These are phyloP conservation scores for Columba guinea DNA, from an alignment of 2,797 vertebrate genomes.

Conservation along the genomic window DNA sequence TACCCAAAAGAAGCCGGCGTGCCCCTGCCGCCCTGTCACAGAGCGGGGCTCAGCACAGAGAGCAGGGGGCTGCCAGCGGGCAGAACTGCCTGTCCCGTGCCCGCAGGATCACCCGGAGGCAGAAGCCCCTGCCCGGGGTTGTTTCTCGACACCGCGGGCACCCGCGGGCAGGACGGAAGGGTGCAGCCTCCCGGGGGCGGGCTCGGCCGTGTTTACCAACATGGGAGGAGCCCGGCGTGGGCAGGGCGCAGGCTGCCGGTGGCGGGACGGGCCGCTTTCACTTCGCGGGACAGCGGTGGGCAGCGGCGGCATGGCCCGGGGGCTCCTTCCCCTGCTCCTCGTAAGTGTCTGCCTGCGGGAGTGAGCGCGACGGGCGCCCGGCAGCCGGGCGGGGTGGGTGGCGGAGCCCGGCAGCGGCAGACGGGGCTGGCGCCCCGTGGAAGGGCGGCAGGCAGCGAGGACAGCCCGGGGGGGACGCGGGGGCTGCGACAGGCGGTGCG, in stretches of 20 bases:
- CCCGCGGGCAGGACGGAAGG: accelerated
- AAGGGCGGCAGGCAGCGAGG: background rate
- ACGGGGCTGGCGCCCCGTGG: background rate
- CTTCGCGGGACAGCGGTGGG: background rate
- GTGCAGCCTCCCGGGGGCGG: background rate
- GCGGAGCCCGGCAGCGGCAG: background rate
- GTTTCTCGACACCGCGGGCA: too few relatives aligned
- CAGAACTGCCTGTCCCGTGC: too few relatives aligned
- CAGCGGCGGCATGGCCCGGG: background rate
- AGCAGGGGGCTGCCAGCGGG: background rate
- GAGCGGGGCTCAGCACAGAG: background rate
- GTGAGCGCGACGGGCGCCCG: background rate
- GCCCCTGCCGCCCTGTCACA: accelerated
- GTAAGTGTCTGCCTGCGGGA: background rate
- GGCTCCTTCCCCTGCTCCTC: background rate
- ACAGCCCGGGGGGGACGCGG: background rate
- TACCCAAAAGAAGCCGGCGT: background rate
- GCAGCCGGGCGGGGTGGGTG: background rate
- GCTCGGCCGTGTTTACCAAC: background rate
- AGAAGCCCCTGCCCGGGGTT: accelerated
- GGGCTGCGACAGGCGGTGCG: background rate
- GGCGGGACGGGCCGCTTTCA: background rate
- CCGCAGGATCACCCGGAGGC: accelerated
- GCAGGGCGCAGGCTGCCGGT: too few relatives aligned
- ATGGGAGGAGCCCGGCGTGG: background rate